These are phyloP conservation scores for Halichondria panicea DNA, from an alignment of 37 sponge, comb jelly and placozoan species.

Conservation along the genomic window DNA sequence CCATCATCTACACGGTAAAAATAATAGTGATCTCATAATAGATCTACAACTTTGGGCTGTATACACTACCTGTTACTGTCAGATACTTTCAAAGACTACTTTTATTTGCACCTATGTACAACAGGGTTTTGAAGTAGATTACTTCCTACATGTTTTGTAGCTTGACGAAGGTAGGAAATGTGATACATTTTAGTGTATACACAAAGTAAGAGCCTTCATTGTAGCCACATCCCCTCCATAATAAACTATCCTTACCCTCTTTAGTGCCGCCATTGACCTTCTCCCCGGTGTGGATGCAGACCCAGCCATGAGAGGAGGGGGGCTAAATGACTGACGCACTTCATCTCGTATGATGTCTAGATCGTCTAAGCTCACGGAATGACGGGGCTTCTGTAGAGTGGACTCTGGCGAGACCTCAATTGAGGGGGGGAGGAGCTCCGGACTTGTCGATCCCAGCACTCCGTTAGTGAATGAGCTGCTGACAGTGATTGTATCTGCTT, in stretches of 20 bases:
- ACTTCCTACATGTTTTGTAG: too few relatives aligned
- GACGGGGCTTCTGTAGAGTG: too few relatives aligned
- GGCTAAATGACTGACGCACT: neutral
- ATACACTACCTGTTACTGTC: too few relatives aligned
- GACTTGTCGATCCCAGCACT: neutral
- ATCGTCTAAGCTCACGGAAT: neutral
- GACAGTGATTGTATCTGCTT: neutral
- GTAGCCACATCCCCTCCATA: too few relatives aligned
- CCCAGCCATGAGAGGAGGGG: neutral
- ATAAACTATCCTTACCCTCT: constrained; percentile 45
- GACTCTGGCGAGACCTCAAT: constrained; percentile 7
- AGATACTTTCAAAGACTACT: too few relatives aligned
- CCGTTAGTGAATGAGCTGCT: constrained; percentile 4
- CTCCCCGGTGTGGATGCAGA: constrained; percentile 25
- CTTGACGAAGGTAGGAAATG: too few relatives aligned
- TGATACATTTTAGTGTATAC: too few relatives aligned
- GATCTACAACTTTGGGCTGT: too few relatives aligned
- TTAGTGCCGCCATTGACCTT: constrained; percentile 43
- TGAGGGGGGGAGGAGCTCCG: neutral
- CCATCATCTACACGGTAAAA: constrained; percentile 18
- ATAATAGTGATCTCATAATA: too few relatives aligned
- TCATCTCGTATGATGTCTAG: neutral
- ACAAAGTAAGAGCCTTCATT: too few relatives aligned
- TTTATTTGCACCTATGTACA: too few relatives aligned
- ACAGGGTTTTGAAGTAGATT: too few relatives aligned